A percentile compares a stretch with the other conserved stretches of the same genome.
Evolutionary conservation across 2,888 invertebrate genomes (phyloP).

Genomic region (Luperina nickerlii): DNA sequence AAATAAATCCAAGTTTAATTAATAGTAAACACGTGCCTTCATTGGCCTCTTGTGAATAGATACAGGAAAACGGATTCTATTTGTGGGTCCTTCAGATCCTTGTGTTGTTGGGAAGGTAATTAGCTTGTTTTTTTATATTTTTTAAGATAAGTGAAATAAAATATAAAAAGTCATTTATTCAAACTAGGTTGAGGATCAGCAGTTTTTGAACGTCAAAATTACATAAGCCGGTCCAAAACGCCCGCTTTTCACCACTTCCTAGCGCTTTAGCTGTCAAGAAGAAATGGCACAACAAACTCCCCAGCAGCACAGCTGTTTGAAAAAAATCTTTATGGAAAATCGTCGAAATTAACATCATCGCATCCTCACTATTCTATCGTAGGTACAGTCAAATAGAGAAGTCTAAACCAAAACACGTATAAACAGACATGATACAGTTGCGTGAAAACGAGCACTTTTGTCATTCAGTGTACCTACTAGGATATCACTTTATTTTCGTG

Average conservation of each 20-base stretch:
- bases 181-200: too few relatives aligned
- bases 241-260: too few relatives aligned
- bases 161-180: too few relatives aligned
- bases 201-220: too few relatives aligned
- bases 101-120: background rate
- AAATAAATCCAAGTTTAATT: background rate
- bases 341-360: background rate
- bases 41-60: background rate
- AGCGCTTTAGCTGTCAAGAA: too few relatives aligned
- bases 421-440: constrained; percentile 65
- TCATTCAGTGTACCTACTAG: constrained; percentile 73
- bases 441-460: constrained; percentile 76
- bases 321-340: too few relatives aligned
- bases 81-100: background rate
- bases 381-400: constrained; percentile 54
- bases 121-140: background rate
- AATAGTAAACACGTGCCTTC: background rate
- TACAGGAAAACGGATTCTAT: background rate
- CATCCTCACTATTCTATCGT: constrained; percentile 58
- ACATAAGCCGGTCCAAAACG: too few relatives aligned
- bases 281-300: too few relatives aligned
- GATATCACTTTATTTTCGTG: constrained; percentile 78
- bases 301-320: too few relatives aligned
- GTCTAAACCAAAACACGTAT: constrained; percentile 62
- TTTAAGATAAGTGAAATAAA: too few relatives aligned